These are phyloP conservation scores for Polydesmus complanatus DNA, from an alignment of 2,888 invertebrate species.

Conservation along the genomic window DNA sequence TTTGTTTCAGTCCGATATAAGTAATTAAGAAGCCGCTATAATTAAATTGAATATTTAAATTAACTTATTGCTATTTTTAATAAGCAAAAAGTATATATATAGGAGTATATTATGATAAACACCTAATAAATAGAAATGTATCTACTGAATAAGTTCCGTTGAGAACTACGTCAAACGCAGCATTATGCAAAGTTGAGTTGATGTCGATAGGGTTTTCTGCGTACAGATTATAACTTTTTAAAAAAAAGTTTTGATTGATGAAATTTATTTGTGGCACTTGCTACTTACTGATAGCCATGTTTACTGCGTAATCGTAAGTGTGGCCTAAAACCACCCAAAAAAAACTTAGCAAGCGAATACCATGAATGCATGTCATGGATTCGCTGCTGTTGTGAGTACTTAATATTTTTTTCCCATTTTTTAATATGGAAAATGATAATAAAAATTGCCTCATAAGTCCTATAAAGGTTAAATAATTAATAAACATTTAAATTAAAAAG, in stretches of 20 bases:
- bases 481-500: no score
- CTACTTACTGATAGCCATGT: background rate
- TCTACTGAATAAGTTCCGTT: constrained; percentile 7
- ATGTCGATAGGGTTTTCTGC: background rate
- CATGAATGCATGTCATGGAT: constrained; percentile 32
- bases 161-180: background rate
- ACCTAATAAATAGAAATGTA: constrained; percentile 5
- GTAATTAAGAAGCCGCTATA: background rate
- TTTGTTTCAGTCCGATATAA: background rate
- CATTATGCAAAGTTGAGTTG: background rate
- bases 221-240: background rate
- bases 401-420: background rate
- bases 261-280: no score
- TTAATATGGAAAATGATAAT: background rate
- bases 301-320: constrained; percentile 24
- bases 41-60: no score
- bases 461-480: no score
- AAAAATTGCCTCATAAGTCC: background rate
- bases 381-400: background rate
- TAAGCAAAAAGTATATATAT: background rate
- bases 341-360: constrained; percentile 42
- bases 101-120: background rate
- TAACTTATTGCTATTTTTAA: background rate
- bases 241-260: background rate
- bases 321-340: constrained; percentile 44